These are phyloP conservation scores for Neodiprion fabricii DNA, from an alignment of 1,140 invertebrate genomes.

Conservation along the genomic window DNA sequence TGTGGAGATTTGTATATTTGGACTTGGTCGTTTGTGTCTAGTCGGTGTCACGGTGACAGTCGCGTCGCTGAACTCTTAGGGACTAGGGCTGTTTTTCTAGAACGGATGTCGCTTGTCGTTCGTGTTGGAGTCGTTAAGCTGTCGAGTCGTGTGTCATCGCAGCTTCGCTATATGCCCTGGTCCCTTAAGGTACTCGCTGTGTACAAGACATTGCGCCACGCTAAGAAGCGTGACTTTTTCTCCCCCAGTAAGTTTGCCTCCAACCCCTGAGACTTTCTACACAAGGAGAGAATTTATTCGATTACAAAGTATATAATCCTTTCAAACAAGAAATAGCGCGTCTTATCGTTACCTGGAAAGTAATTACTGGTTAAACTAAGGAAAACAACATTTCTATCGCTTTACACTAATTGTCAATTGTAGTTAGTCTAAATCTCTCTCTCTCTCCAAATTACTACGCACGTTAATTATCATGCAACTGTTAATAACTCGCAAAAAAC, in stretches of 20 bases:
- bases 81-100: slow-evolving; percentile 30
- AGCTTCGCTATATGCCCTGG: background rate
- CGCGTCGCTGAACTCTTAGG: background rate
- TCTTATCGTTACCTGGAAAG: too few relatives aligned
- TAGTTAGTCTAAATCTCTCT: too few relatives aligned
- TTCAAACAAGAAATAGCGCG: background rate
- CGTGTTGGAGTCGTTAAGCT: slow-evolving; percentile 39
- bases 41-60: slow-evolving; percentile 2
- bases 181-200: background rate
- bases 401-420: too few relatives aligned
- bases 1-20: slow-evolving; percentile 6
- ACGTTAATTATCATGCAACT: too few relatives aligned
- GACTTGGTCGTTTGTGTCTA: slow-evolving; percentile 6
- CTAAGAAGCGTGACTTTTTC: slow-evolving; percentile 9
- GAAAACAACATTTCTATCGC: too few relatives aligned
- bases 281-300: too few relatives aligned
- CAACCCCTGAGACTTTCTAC: background rate
- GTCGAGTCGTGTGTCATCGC: slow-evolving; percentile 32
- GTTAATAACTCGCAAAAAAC: too few relatives aligned
- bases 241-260: background rate
- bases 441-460: too few relatives aligned
- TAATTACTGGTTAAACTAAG: too few relatives aligned
- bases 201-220: slow-evolving; percentile 2
- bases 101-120: slow-evolving; percentile 30
- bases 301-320: background rate